Base-by-base conservation (phyloP, 2,888 invertebrate genomes). In the Rhorus exstirpatorius region DNA sequence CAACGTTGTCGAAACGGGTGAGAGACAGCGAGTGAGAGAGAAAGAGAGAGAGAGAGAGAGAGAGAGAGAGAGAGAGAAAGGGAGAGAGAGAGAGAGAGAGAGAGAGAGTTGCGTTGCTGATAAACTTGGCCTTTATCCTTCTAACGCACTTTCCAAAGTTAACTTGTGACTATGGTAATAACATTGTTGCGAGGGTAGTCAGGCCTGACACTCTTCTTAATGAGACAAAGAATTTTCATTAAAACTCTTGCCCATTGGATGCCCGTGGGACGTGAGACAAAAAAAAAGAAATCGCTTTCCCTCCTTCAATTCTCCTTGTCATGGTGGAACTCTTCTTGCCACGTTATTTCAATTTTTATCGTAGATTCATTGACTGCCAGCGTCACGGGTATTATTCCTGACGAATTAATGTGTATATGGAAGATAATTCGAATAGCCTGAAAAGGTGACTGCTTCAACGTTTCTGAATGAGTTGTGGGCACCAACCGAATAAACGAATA, bases 161-260 rank as follows among this genome's bases (percentile, higher is more conserved):
- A 74, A 78, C 68, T 46, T 53, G 63, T 31, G 81, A 77, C 78
- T 78, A 81, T 72, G 78, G 77, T 78, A 78, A 81, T 78, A 61
- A 78, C 63, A 78, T 81, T 78, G 74, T 74, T 78, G 77, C 68
- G 53, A 61, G 17, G 68, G 77, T 51, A 63, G 53, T 70, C 53
- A 49, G n/a, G 21, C 68, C 60, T 51, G 61, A 68, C 68, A 58
- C 55, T 51, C 12, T 19, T 38, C 58, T 74, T 78, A 78, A 81
- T 49, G 78, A 81, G 78, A 31, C 68, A 61, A 72, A 68, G 81
- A 78, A 68, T 68, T 78, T 78, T 77, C 77, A 78, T 78, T 78
- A 81, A 77, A 77, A 77, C 53, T 74, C 77, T 12, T n/a, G 60
- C 24, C 49, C 61, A 55, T 49, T 72, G 38, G 60, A 24, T 26